phyloP scores from a whole-genome alignment of 2,888 invertebrate genomes.

The Osmoderma eremita region DNA sequence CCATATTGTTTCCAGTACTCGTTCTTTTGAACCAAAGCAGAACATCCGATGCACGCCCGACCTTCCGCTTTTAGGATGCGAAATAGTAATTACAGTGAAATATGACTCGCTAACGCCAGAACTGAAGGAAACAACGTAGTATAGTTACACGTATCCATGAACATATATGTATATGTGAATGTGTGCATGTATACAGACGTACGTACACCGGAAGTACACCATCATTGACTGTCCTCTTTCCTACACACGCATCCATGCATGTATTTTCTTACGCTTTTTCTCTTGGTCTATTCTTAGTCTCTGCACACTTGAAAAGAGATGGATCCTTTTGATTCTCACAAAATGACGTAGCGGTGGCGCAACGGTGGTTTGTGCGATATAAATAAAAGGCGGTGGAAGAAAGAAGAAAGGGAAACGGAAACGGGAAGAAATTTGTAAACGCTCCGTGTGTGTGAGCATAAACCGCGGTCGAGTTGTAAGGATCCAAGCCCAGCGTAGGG shows the following conservation, averaged over 20 bases:
- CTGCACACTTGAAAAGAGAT: background rate
- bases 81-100: conserved; percentile 25
- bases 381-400: background rate
- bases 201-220: background rate
- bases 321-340: conserved; percentile 11
- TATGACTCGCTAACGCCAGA: conserved; percentile 5
- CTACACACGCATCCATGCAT: background rate
- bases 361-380: background rate
- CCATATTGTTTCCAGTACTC: conserved; percentile 2
- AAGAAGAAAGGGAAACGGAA: background rate
- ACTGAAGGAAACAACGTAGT: background rate
- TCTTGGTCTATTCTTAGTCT: background rate
- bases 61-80: conserved; percentile 16
- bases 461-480: background rate
- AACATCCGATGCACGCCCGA: conserved; percentile 7
- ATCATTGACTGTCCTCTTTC: background rate
- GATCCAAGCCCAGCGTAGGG: background rate
- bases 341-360: background rate
- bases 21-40: conserved; percentile 12
- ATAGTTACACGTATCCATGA: background rate
- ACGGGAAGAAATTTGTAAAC: conserved; percentile 12
- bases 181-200: too few species aligned
- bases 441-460: background rate
- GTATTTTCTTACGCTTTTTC: background rate
- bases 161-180: background rate